A percentile compares a stretch with the other conserved stretches of the same genome.
Conservation (phyloP, 2,888 invertebrate genomes). For the Noctua comes region DNA sequence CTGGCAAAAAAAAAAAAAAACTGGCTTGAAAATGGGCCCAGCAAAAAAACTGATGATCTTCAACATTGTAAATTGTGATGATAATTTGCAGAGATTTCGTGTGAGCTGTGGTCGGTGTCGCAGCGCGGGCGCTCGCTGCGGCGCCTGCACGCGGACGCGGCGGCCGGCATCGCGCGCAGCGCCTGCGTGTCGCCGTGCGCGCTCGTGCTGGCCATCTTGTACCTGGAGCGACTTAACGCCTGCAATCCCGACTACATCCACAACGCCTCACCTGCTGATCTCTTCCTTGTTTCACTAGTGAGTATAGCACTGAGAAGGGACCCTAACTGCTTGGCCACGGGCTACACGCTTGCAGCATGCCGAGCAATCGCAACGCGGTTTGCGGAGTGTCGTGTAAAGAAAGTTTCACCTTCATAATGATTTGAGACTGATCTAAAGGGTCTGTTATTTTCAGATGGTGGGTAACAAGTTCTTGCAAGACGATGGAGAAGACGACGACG, state of each 20-base stretch:
- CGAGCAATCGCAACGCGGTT: background rate
- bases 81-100: slow-evolving; percentile 93
- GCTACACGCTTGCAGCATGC: background rate
- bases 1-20: background rate
- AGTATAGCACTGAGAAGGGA: slow-evolving; percentile 57
- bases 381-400: background rate
- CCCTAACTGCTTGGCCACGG: background rate
- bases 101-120: slow-evolving; percentile 95
- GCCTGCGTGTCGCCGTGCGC: slow-evolving; percentile 98
- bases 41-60: background rate
- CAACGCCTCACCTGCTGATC: slow-evolving; percentile 96
- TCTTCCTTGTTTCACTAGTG: slow-evolving; percentile 98
- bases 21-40: background rate
- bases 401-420: background rate
- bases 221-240: slow-evolving; percentile 96
- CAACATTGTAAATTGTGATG: background rate
- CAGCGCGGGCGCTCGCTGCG: slow-evolving; percentile 94
- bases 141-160: slow-evolving; percentile 94
- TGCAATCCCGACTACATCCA: slow-evolving; percentile 96
- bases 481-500: slow-evolving; percentile 97
- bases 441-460: slow-evolving; percentile 94
- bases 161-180: slow-evolving; percentile 93
- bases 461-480: slow-evolving; percentile 99
- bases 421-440: background rate
- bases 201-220: slow-evolving; percentile 97